Conservation (phyloP, 2,797 vertebrate species). For the Dermochelys coriacea region DNA sequence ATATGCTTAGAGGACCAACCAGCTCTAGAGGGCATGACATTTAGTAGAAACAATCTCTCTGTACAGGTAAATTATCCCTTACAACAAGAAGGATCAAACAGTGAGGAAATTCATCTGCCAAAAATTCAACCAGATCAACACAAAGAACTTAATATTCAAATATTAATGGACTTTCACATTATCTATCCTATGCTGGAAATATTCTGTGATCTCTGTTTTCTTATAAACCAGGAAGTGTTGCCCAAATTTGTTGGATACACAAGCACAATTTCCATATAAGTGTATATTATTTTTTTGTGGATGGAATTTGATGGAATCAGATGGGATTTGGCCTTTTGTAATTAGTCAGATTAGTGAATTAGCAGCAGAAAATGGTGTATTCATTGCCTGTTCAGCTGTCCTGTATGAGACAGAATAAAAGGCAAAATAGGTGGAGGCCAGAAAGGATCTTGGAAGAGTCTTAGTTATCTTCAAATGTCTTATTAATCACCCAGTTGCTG, state of each 20-base stretch:
- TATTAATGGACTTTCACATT: not conserved
- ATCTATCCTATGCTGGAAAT: not conserved
- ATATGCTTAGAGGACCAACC: not conserved
- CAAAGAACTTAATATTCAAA: not conserved
- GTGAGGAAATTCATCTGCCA: not conserved
- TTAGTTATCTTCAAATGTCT: not conserved
- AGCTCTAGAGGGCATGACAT: no score
- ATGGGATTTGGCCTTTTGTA: not conserved
- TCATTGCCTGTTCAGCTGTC: not conserved
- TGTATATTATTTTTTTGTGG: not conserved
- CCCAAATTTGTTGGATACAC: not conserved
- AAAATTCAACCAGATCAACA: fast-evolving
- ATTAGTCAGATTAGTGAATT: not conserved
- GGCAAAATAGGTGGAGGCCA: not conserved
- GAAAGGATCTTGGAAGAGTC: not conserved
- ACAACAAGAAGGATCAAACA: not conserved
- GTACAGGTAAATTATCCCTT: not conserved
- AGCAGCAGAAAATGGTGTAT: not conserved
- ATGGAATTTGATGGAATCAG: no score
- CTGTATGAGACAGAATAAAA: not conserved
- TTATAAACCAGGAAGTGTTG: not conserved
- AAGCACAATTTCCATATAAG: not conserved
- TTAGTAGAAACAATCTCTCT: no score
- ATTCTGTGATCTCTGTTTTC: not conserved
- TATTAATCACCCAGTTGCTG: not conserved